Evolutionary conservation across 2,797 vertebrate genomes (phyloP).

Genomic region (Takifugu rubripes): DNA sequence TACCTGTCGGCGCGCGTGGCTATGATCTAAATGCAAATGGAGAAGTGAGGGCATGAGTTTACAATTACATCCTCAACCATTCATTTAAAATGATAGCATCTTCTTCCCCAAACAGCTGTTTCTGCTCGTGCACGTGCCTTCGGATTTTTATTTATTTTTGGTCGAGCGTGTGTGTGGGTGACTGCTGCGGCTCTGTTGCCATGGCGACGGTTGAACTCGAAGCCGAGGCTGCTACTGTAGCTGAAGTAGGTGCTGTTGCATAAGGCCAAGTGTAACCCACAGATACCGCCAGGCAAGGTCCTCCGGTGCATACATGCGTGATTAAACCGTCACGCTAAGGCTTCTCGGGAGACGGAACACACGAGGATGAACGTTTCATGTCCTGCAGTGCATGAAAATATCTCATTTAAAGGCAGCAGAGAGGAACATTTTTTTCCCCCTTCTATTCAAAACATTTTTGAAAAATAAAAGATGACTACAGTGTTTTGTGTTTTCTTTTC

Average conservation of each 20-base stretch:
- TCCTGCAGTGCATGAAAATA: constrained; percentile 14
- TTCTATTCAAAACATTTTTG: too few relatives aligned
- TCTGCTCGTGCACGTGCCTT: constrained; percentile 21
- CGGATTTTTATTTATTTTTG: constrained; percentile 8
- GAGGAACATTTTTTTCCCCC: too few relatives aligned
- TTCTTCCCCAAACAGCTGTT: constrained; percentile 49
- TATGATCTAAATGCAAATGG: constrained; percentile 55
- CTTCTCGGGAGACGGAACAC: constrained; percentile 17
- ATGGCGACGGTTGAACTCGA: constrained; percentile 67
- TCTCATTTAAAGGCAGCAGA: neutral
- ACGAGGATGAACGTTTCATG: constrained; percentile 41
- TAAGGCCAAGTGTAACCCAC: constrained; percentile 51
- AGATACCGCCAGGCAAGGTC: constrained; percentile 13
- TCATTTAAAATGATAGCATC: constrained; percentile 50
- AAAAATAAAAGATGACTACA: too few relatives aligned
- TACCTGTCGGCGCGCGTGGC: constrained; percentile 27
- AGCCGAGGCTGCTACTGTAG: constrained; percentile 61
- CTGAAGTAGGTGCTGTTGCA: constrained; percentile 65
- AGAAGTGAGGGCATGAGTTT: constrained; percentile 29
- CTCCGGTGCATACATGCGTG: neutral
- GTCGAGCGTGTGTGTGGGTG: constrained; percentile 38
- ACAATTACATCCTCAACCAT: constrained; percentile 43
- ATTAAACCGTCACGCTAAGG: constrained; percentile 29
- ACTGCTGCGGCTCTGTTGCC: constrained; percentile 62
- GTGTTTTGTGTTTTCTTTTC: too few relatives aligned